phyloP scores from a whole-genome alignment of 1,140 invertebrate species.

The Bemisia tabaci region DNA sequence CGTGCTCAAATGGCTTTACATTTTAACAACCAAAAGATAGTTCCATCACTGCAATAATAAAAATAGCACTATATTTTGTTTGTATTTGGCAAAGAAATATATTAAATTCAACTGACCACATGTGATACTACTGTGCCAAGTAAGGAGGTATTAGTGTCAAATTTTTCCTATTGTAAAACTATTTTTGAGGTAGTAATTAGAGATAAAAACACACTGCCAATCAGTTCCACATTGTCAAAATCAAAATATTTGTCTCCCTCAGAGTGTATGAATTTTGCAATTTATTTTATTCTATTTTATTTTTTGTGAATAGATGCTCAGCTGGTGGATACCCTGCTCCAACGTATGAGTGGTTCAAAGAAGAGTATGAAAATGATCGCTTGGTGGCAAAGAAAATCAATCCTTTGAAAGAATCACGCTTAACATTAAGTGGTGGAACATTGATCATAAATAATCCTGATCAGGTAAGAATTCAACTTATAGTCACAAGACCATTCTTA shows the following conservation, averaged over 20 bases:
- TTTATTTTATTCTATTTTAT: not conserved
- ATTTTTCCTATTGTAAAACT: too few relatives aligned
- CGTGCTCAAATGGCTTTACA: too few relatives aligned
- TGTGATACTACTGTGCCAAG: too few relatives aligned
- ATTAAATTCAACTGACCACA: too few relatives aligned
- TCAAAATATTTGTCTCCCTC: constrained; percentile 3
- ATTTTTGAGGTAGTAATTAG: too few relatives aligned
- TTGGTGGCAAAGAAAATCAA: constrained; percentile 56
- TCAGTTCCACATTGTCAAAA: constrained; percentile 3
- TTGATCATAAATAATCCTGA: constrained; percentile 80
- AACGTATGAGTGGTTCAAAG: constrained; percentile 81
- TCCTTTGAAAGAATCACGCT: constrained; percentile 54
- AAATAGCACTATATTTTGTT: too few relatives aligned
- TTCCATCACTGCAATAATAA: too few relatives aligned
- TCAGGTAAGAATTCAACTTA: too few relatives aligned
- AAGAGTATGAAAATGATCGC: constrained; percentile 68
- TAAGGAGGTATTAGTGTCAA: too few relatives aligned
- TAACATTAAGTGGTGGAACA: constrained; percentile 79
- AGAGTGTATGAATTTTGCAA: not conserved
- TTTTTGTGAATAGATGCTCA: constrained; percentile 43
- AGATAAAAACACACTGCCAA: too few relatives aligned
- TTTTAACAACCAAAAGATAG: too few relatives aligned
- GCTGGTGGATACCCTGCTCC: constrained; percentile 82
- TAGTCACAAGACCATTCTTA: constrained; percentile 4
- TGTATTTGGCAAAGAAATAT: too few relatives aligned